Conservation (phyloP, 2,797 vertebrate genomes). For the Amazona ochrocephala region DNA sequence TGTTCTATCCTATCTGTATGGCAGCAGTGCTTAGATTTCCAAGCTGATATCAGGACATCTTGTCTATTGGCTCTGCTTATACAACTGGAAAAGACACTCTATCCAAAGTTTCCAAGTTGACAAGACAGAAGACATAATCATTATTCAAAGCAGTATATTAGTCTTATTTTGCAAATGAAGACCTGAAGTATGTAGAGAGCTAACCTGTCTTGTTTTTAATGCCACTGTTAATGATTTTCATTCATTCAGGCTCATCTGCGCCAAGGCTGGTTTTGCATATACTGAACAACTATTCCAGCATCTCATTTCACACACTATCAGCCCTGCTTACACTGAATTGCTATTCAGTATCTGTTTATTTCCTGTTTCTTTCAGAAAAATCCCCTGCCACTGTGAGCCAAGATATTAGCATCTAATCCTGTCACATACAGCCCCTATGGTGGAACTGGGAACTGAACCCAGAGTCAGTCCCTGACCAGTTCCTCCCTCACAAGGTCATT, state of each 20-base stretch:
- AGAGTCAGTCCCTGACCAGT: not conserved
- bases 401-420: not conserved
- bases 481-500: not conserved
- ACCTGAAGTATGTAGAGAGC: not conserved
- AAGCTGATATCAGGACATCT: not conserved
- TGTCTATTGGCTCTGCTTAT: accelerated
- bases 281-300: not conserved
- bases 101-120: not conserved
- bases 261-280: not conserved
- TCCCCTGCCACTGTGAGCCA: not conserved
- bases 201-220: not conserved
- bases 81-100: not conserved
- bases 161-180: not conserved
- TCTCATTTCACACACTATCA: slow-evolving; percentile 30
- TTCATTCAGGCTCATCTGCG: not conserved
- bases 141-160: not conserved
- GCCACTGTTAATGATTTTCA: not conserved
- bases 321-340: not conserved
- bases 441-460: not conserved
- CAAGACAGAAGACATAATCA: not conserved
- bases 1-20: not conserved
- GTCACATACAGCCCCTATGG: not conserved
- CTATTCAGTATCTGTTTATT: slow-evolving; percentile 11
- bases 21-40: not conserved
- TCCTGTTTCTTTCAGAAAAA: slow-evolving; percentile 6